phyloP scores from a whole-genome alignment of 2,113 vertebrate genomes.

The Mionectes macconnelli region DNA sequence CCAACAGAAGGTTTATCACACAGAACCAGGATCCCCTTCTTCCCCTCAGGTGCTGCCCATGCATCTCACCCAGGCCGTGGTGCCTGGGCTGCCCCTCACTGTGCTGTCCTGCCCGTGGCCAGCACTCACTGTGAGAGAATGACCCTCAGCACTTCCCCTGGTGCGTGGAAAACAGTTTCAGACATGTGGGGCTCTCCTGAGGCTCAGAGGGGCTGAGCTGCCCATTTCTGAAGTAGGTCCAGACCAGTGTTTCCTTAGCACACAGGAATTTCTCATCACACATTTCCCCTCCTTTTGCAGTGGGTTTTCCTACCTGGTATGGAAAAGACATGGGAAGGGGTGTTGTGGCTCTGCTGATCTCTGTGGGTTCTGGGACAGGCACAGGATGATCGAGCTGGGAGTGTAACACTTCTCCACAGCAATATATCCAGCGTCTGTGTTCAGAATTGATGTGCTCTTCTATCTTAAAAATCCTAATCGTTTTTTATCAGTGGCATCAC shows the following conservation, averaged over 20 bases:
- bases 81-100: background rate
- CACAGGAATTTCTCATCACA: background rate
- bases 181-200: background rate
- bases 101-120: background rate
- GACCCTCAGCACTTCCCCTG: constrained; percentile 10
- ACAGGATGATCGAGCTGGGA: rapidly evolving
- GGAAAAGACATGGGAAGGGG: background rate
- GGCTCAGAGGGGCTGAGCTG: background rate
- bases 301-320: background rate
- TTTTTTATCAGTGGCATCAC: background rate
- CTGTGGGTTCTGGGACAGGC: background rate
- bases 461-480: background rate
- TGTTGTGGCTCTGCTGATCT: background rate
- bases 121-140: background rate
- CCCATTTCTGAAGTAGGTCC: background rate
- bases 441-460: background rate
- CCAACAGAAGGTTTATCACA: background rate
- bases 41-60: background rate
- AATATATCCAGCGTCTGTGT: background rate
- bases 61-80: background rate
- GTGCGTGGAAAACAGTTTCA: background rate
- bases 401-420: background rate
- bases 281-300: background rate
- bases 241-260: background rate
- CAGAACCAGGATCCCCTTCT: background rate